A percentile compares a stretch with the other conserved stretches of the same genome.
These are phyloP conservation scores for Semaprochilodus insignis DNA, from an alignment of 2,797 vertebrate genomes.

Conservation along the genomic window DNA sequence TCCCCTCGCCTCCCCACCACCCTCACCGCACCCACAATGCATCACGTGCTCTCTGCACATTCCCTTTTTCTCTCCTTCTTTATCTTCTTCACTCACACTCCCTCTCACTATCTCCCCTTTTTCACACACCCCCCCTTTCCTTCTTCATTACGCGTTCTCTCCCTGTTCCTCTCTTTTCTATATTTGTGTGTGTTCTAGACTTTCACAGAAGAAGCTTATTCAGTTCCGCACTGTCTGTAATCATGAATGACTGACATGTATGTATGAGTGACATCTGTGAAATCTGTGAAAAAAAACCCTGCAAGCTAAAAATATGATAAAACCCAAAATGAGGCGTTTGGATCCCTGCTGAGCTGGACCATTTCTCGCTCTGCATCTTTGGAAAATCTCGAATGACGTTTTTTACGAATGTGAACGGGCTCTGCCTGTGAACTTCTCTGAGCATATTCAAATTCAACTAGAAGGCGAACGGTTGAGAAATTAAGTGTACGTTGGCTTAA, in stretches of 20 bases:
- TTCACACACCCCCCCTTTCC: neutral
- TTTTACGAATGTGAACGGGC: neutral
- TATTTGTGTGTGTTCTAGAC: neutral
- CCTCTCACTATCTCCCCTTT: neutral
- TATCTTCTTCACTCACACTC: neutral
- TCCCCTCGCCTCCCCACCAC: constrained; percentile 27
- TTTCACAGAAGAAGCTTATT: neutral
- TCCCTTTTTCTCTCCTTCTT: constrained; percentile 8
- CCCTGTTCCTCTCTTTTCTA: neutral
- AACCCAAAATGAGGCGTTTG: neutral
- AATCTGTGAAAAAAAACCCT: neutral
- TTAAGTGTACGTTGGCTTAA: too few relatives aligned
- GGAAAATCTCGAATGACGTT: neutral
- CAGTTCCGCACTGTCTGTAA: neutral
- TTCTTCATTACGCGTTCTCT: neutral
- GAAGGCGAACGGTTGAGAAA: too few relatives aligned
- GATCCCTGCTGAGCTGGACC: neutral
- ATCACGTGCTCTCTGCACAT: constrained; percentile 17
- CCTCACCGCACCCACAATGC: constrained; percentile 50
- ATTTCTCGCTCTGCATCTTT: neutral
- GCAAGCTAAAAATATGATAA: neutral
- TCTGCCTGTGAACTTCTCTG: neutral
- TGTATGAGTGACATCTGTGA: constrained; percentile 5
- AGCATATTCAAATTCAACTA: neutral
- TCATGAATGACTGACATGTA: neutral